Conservation (phyloP, 2,797 vertebrate species). For the Rhinogobio ventralis region DNA sequence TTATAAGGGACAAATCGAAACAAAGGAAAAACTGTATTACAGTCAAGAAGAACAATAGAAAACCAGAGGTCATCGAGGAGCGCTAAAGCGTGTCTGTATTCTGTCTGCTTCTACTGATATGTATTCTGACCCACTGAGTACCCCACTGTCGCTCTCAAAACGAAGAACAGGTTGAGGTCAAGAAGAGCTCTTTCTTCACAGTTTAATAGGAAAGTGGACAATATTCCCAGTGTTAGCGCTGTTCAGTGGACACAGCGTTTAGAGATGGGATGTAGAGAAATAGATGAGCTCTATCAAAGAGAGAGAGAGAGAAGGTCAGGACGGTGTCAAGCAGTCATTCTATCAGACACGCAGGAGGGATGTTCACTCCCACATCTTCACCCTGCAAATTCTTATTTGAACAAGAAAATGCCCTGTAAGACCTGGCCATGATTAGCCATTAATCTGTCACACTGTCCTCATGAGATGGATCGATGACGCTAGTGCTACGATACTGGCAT, state of each 20-base stretch:
- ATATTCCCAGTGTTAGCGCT: constrained; percentile 50
- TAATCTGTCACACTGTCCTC: constrained; percentile 54
- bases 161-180: constrained; percentile 62
- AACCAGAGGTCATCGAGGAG: constrained; percentile 73
- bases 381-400: constrained; percentile 54
- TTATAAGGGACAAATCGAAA: constrained; percentile 28
- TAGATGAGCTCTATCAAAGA: constrained; percentile 62
- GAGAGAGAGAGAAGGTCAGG: constrained; percentile 69
- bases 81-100: constrained; percentile 68
- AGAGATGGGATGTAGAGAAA: constrained; percentile 69
- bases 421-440: constrained; percentile 57
- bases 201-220: constrained; percentile 60
- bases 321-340: constrained; percentile 70
- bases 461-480: constrained; percentile 42
- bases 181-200: constrained; percentile 67
- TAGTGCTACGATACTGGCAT: constrained; percentile 5
- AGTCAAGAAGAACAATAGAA: constrained; percentile 23
- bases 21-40: constrained; percentile 48
- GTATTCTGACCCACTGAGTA: constrained; percentile 72
- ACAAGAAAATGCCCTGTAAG: constrained; percentile 54
- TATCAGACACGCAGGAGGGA: constrained; percentile 62
- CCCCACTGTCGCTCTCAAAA: constrained; percentile 65
- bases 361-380: constrained; percentile 53
- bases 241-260: constrained; percentile 60
- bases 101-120: constrained; percentile 65